phyloP scores from a whole-genome alignment of 2,888 invertebrate species.

The Trachelus iudaicus region DNA sequence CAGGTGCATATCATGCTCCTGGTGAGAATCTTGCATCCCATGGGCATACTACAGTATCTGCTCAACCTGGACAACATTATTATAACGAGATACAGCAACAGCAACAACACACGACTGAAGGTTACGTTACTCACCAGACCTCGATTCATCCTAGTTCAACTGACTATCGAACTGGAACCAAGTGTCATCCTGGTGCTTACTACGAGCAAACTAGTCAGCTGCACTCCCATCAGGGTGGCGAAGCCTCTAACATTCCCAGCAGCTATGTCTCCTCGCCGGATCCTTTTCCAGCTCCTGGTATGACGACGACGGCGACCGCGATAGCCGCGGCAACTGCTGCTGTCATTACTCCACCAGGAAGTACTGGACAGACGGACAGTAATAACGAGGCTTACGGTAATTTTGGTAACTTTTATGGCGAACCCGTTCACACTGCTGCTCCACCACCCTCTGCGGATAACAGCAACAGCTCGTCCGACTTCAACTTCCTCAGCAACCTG shows the following conservation, averaged over 20 bases:
- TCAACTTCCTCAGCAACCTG: slow-evolving; percentile 91
- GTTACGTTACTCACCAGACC: slow-evolving; percentile 54
- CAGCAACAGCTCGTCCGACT: slow-evolving; percentile 93
- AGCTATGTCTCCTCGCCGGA: slow-evolving; percentile 66
- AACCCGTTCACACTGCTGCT: slow-evolving; percentile 65
- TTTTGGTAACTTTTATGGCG: slow-evolving; percentile 77
- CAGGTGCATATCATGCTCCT: slow-evolving; percentile 46
- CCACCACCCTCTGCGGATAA: slow-evolving; percentile 75
- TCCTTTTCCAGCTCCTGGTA: slow-evolving; percentile 67
- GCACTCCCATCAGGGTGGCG: slow-evolving; percentile 66
- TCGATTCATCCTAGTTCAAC: slow-evolving; percentile 38
- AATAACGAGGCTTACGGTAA: slow-evolving; percentile 74
- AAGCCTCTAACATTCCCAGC: slow-evolving; percentile 67
- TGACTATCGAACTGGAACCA: slow-evolving; percentile 48
- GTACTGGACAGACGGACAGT: slow-evolving; percentile 69
- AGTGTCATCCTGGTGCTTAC: slow-evolving; percentile 56
- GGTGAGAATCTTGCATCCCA: slow-evolving; percentile 61
- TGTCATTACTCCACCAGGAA: slow-evolving; percentile 73
- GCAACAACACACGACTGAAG: slow-evolving; percentile 55
- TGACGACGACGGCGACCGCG: slow-evolving; percentile 63
- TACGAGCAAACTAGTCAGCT: slow-evolving; percentile 58
- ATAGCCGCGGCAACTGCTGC: slow-evolving; percentile 67
- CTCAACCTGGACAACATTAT: slow-evolving; percentile 65
- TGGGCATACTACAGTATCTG: slow-evolving; percentile 63
- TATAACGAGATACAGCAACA: slow-evolving; percentile 67